phyloP scores from a whole-genome alignment of 2,888 invertebrate genomes.

The Heliconius cydno region DNA sequence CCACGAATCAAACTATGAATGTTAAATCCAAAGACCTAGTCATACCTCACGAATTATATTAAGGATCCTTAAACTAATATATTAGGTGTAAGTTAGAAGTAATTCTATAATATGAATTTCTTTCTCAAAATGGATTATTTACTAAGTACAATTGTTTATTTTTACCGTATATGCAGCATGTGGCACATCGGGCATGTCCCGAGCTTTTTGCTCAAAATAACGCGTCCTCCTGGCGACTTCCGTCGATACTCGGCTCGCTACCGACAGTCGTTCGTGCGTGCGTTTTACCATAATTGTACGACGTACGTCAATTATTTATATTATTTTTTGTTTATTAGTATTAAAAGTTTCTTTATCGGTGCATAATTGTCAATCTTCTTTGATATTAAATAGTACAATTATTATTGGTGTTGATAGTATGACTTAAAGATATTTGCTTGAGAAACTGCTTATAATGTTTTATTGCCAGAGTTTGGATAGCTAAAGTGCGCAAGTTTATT shows the following conservation, averaged over 20 bases:
- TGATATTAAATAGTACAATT: neutral
- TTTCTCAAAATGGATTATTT: neutral
- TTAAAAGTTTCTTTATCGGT: neutral
- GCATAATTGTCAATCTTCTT: neutral
- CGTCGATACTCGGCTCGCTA: slow-evolving; percentile 66
- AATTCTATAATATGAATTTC: neutral
- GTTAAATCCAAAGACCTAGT: neutral
- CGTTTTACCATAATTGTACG: slow-evolving; percentile 40
- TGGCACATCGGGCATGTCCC: slow-evolving; percentile 57
- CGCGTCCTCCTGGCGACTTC: slow-evolving; percentile 75
- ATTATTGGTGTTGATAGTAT: too few relatives aligned
- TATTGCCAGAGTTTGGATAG: neutral
- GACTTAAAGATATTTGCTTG: neutral
- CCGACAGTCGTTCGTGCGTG: slow-evolving; percentile 51
- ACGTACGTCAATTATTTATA: slow-evolving; percentile 23
- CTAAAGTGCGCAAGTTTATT: neutral
- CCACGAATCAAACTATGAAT: slow-evolving; percentile 1
- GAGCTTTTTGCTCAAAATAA: slow-evolving; percentile 78
- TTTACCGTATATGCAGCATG: slow-evolving; percentile 13
- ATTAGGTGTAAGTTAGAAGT: neutral
- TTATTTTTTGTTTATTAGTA: slow-evolving; percentile 8
- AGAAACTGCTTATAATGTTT: neutral
- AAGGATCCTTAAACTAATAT: neutral
- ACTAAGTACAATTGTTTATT: slow-evolving; percentile 1
- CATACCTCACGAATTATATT: neutral